phyloP scores from a whole-genome alignment of 2,113 vertebrate species.

The Brachyistius frenatus region DNA sequence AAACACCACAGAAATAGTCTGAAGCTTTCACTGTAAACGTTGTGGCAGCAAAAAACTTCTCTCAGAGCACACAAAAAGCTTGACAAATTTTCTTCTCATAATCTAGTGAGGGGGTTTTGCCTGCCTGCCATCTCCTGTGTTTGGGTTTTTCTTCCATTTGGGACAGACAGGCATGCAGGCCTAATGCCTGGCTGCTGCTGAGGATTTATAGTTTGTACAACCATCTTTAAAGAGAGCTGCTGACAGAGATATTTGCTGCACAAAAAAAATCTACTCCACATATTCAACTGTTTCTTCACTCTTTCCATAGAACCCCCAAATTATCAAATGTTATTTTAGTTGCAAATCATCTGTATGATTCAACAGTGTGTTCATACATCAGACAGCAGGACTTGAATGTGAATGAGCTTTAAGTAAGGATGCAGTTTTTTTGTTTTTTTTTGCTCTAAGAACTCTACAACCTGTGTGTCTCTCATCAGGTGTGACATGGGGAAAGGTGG shows the following conservation, averaged over 20 bases:
- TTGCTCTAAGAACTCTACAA: neutral
- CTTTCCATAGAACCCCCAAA: too few species aligned
- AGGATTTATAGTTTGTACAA: slow-evolving; percentile 43
- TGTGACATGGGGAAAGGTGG: slow-evolving; percentile 98
- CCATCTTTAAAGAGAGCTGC: slow-evolving; percentile 32
- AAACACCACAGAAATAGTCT: slow-evolving; percentile 45
- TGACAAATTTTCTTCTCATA: slow-evolving; percentile 58
- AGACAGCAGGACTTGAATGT: neutral
- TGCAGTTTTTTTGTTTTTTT: too few species aligned
- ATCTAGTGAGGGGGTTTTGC: slow-evolving; percentile 30
- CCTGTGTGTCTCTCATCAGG: slow-evolving; percentile 76
- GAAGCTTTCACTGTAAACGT: slow-evolving; percentile 54
- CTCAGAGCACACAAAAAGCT: slow-evolving; percentile 1
- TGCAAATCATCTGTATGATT: too few species aligned
- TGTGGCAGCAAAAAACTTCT: slow-evolving; percentile 14
- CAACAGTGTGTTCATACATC: neutral
- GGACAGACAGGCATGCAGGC: slow-evolving; percentile 17
- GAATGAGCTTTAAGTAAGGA: neutral
- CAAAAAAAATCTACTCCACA: too few species aligned
- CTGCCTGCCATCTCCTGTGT: slow-evolving; percentile 15
- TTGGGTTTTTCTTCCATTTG: slow-evolving; percentile 11
- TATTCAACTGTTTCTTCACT: too few species aligned
- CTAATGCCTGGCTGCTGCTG: slow-evolving; percentile 36
- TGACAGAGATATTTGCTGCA: slow-evolving; percentile 12
- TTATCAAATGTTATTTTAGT: too few species aligned